phyloP scores from a whole-genome alignment of 1,140 invertebrate genomes.

The Drosophila tropicalis region DNA sequence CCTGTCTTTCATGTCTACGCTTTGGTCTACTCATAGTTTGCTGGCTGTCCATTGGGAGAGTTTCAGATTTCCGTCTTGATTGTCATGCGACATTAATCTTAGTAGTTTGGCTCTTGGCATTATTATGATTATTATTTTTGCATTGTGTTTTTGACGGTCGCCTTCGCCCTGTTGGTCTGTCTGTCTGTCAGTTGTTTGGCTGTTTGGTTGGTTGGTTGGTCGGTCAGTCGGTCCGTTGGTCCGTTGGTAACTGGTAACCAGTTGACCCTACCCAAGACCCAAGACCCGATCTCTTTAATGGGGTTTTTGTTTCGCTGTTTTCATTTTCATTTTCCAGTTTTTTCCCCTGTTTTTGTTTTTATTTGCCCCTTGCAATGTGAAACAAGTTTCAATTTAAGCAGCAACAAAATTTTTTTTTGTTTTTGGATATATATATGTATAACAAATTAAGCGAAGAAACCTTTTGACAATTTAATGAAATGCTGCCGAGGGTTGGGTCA shows the following conservation, averaged over 20 bases:
- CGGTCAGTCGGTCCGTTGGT: slow-evolving; percentile 21
- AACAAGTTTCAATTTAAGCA: slow-evolving; percentile 41
- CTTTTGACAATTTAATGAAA: slow-evolving; percentile 33
- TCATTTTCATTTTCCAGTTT: slow-evolving; percentile 51
- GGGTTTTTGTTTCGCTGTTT: slow-evolving; percentile 38
- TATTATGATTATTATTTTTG: slow-evolving; percentile 58
- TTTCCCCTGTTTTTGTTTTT: neutral
- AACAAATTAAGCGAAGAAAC: slow-evolving; percentile 19
- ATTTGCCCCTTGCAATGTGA: slow-evolving; percentile 26
- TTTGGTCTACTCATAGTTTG: slow-evolving; percentile 23
- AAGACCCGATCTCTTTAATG: slow-evolving; percentile 33
- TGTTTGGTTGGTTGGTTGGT: slow-evolving; percentile 26
- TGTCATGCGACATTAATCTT: slow-evolving; percentile 68
- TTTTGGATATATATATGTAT: neutral
- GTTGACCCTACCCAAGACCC: slow-evolving; percentile 42
- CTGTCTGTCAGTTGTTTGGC: slow-evolving; percentile 3
- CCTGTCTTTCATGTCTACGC: neutral
- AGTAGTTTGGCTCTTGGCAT: slow-evolving; percentile 54
- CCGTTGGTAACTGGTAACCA: slow-evolving; percentile 39
- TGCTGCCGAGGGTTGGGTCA: slow-evolving; percentile 10
- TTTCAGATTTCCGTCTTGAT: slow-evolving; percentile 63
- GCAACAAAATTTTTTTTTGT: neutral
- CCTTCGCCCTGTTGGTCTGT: slow-evolving; percentile 6
- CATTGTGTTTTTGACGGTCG: slow-evolving; percentile 38
- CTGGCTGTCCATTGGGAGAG: slow-evolving; percentile 36